Evolutionary conservation across 1,140 invertebrate genomes (phyloP).

Genomic region (Sinella curviseta): DNA sequence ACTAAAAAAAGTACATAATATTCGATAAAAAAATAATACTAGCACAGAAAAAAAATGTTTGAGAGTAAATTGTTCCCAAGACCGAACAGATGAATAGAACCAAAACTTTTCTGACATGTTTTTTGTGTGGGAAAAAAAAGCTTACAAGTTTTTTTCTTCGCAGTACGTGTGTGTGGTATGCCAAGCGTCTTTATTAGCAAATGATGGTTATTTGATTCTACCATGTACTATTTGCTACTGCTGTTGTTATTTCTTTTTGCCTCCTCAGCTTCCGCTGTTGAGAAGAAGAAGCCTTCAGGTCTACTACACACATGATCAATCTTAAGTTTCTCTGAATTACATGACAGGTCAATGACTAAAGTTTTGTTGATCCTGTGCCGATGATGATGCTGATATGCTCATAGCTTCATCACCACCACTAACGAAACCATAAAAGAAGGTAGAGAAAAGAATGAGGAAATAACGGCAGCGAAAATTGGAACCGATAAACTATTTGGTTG

Average conservation of each 20-base stretch:
- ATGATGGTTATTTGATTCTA: background rate
- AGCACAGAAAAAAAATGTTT: too few relatives aligned
- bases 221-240: too few relatives aligned
- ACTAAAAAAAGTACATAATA: too few relatives aligned
- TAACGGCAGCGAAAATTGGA: background rate
- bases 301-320: slow-evolving; percentile 16
- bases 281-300: background rate
- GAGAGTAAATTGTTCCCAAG: too few relatives aligned
- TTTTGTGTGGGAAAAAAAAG: too few relatives aligned
- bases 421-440: too few relatives aligned
- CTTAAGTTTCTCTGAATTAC: slow-evolving; percentile 20
- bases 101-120: too few relatives aligned
- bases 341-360: slow-evolving; percentile 27
- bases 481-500: background rate
- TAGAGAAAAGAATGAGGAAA: background rate
- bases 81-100: too few relatives aligned
- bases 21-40: too few relatives aligned
- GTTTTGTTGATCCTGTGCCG: background rate
- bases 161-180: background rate
- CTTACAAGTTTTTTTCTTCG: background rate
- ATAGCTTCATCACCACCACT: too few relatives aligned
- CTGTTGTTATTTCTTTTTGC: too few relatives aligned
- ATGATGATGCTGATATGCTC: background rate
- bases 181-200: background rate
- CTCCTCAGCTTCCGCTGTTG: too few relatives aligned